phyloP scores from a whole-genome alignment of 1,140 invertebrate species.

The Cotesia glomerata region DNA sequence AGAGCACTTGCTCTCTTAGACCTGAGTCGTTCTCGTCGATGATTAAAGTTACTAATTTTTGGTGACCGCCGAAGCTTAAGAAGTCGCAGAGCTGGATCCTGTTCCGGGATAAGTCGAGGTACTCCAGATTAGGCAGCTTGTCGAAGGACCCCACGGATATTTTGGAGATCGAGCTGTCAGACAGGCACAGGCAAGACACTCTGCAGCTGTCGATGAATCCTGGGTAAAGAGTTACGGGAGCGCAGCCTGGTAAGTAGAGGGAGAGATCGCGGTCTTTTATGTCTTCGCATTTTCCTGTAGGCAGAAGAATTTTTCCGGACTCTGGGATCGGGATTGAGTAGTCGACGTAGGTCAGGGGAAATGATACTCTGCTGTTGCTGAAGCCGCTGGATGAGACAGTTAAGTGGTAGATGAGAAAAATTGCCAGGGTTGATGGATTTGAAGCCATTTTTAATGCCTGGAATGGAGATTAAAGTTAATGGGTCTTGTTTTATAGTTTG shows the following conservation, averaged over 20 bases:
- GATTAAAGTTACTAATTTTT: constrained; percentile 39
- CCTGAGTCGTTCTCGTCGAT: constrained; percentile 45
- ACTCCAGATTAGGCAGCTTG: constrained; percentile 38
- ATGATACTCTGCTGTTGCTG: constrained; percentile 9
- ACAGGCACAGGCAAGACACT: constrained; percentile 45
- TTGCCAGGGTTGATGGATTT: background rate
- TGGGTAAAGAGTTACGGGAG: constrained; percentile 39
- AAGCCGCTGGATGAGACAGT: background rate
- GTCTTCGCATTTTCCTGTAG: constrained; percentile 48
- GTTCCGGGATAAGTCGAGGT: constrained; percentile 50
- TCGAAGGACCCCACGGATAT: constrained; percentile 44
- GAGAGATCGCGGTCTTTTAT: constrained; percentile 36
- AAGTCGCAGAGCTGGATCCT: constrained; percentile 41
- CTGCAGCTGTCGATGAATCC: constrained; percentile 41
- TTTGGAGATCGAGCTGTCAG: constrained; percentile 46
- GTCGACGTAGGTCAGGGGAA: constrained; percentile 40
- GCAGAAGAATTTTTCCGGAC: constrained; percentile 24
- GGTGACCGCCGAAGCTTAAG: constrained; percentile 39
- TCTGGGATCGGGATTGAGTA: constrained; percentile 34
- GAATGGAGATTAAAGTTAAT: background rate
- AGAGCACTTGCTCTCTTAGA: constrained; percentile 26
- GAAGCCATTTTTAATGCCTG: background rate
- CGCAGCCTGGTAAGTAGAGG: constrained; percentile 41
- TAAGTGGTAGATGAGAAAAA: background rate
- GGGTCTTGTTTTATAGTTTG: no score